Evolutionary conservation across 2,797 vertebrate species (phyloP).

Genomic region (Momotus momota): DNA sequence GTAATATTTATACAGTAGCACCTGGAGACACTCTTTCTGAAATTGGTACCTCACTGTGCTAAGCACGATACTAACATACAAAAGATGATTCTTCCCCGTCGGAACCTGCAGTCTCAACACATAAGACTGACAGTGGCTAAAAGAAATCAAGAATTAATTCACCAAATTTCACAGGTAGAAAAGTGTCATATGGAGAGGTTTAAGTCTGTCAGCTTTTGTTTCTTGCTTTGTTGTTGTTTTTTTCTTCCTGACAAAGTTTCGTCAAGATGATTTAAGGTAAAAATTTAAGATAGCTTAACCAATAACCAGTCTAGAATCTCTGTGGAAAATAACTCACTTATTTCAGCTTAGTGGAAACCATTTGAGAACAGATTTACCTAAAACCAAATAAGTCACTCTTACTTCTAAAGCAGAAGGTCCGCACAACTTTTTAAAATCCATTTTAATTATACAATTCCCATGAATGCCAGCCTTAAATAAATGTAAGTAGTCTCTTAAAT

Average conservation of each 20-base stretch:
- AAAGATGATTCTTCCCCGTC: neutral
- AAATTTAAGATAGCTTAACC: neutral
- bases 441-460: neutral
- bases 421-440: neutral
- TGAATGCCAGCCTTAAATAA: neutral
- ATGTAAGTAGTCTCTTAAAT: neutral
- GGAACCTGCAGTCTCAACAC: neutral
- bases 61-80: neutral
- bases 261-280: fast-evolving
- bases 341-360: neutral
- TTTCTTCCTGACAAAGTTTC: neutral
- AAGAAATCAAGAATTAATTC: neutral
- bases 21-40: neutral
- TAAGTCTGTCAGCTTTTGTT: neutral
- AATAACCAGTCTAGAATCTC: neutral
- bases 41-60: neutral
- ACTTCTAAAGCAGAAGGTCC: neutral
- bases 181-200: neutral
- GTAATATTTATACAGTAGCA: neutral
- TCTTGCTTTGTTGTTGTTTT: neutral
- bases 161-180: neutral
- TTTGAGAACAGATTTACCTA: neutral
- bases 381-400: neutral
- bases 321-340: neutral
- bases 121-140: neutral